Conservation (phyloP, 2,888 invertebrate genomes). For the Trichogramma evanescens region DNA sequence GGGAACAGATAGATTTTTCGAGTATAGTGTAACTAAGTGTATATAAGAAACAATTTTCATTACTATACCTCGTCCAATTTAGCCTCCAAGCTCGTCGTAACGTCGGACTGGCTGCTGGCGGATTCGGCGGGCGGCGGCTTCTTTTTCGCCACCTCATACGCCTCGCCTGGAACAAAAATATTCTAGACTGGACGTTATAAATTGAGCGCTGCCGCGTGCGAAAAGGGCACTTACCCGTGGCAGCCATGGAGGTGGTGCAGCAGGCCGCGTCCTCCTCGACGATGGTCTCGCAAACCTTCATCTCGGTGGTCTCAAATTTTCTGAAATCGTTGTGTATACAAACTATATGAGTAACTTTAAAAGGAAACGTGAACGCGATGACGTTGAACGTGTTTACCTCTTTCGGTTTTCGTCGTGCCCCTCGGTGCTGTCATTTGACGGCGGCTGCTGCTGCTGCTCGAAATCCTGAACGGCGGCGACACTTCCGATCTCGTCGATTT, state of each 20-base stretch:
- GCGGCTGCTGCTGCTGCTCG: no score
- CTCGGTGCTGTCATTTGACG: no score
- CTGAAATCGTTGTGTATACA: not conserved
- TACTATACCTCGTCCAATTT: no score
- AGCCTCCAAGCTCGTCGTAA: no score
- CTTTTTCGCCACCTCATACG: not conserved
- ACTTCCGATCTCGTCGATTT: no score
- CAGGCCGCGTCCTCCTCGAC: slow-evolving; percentile 9
- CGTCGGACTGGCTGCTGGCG: no score
- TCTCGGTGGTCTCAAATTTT: slow-evolving; percentile 10
- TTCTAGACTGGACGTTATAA: slow-evolving; percentile 32
- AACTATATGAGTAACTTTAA: not conserved
- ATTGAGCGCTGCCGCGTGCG: slow-evolving; percentile 18
- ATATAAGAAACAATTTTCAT: no score
- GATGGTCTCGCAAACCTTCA: slow-evolving; percentile 14
- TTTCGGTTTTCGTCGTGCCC: slow-evolving; percentile 8
- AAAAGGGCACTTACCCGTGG: not conserved
- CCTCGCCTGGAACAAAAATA: slow-evolving; percentile 27
- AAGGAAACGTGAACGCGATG: not conserved
- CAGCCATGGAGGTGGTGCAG: no score
- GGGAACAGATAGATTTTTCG: no score
- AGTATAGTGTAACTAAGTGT: no score
- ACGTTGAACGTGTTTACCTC: slow-evolving; percentile 3
- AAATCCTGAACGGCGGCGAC: no score
- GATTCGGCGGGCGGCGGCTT: no score